These are phyloP conservation scores for Archivesica marissinica DNA, from an alignment of 1,140 invertebrate species.

Conservation along the genomic window DNA sequence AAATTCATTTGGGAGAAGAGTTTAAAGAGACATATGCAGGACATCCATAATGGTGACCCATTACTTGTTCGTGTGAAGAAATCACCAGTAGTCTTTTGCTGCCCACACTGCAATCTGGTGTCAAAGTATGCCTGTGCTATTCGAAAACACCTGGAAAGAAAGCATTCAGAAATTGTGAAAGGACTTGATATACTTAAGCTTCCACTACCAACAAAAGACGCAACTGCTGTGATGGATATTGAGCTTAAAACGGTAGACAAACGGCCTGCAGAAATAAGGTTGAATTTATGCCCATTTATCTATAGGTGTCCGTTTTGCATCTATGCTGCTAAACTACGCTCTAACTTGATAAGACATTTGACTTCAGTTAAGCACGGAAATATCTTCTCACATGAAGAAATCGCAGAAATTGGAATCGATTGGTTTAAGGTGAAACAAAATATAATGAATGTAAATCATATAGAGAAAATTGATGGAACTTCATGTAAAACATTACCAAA, in stretches of 20 bases:
- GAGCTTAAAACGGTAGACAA: constrained; percentile 35
- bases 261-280: constrained; percentile 20
- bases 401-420: constrained; percentile 7
- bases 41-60: neutral
- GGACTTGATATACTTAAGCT: constrained; percentile 7
- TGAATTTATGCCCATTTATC: neutral
- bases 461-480: constrained; percentile 14
- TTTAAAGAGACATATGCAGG: constrained; percentile 36
- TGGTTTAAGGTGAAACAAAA: constrained; percentile 30
- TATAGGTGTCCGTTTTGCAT: constrained; percentile 49
- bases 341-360: constrained; percentile 42
- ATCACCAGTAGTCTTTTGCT: neutral
- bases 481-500: neutral
- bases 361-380: constrained; percentile 34
- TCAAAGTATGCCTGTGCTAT: constrained; percentile 46
- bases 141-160: constrained; percentile 35
- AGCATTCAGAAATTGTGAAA: neutral
- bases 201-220: constrained; percentile 14
- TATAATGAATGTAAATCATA: neutral
- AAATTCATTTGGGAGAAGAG: constrained; percentile 42
- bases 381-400: constrained; percentile 31
- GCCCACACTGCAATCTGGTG: constrained; percentile 20
- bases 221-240: neutral
- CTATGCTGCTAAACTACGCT: constrained; percentile 5
- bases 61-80: neutral